These are phyloP conservation scores for Campoletis raptor DNA, from an alignment of 2,888 invertebrate species.

Conservation along the genomic window DNA sequence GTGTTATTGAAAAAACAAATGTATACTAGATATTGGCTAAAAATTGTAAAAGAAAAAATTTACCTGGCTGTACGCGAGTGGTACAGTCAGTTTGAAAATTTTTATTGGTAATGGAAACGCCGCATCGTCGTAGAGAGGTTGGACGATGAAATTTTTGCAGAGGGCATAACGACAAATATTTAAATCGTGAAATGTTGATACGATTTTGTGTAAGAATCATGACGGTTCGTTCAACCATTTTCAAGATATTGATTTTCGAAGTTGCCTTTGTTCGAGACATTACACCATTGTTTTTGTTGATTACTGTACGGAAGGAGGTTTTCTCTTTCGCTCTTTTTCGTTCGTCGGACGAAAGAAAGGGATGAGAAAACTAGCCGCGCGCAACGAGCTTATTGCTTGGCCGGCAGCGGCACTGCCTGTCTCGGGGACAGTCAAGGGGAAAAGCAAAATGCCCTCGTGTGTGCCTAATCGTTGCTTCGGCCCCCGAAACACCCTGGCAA, in stretches of 20 bases:
- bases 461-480: conserved; percentile 59
- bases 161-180: conserved; percentile 45
- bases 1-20: conserved; percentile 26
- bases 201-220: conserved; percentile 52
- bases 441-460: conserved; percentile 55
- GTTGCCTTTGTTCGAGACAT: conserved; percentile 11
- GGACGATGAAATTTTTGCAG: conserved; percentile 19
- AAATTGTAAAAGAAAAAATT: conserved; percentile 32
- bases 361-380: conserved; percentile 74
- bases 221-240: conserved; percentile 12
- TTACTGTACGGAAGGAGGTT: conserved; percentile 74
- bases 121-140: not conserved
- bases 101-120: not conserved
- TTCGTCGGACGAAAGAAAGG: conserved; percentile 61
- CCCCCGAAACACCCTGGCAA: conserved; percentile 59
- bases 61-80: conserved; percentile 1
- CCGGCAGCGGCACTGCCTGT: conserved; percentile 58
- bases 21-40: conserved; percentile 31
- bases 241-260: conserved; percentile 59
- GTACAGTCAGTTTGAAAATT: conserved; percentile 56
- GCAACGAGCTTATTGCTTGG: conserved; percentile 54
- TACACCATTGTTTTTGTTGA: conserved; percentile 47
- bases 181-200: conserved; percentile 43
- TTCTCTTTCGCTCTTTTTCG: conserved; percentile 31
- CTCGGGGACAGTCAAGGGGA: conserved; percentile 58